A percentile compares a stretch with the other conserved stretches of the same genome.
Conservation (phyloP, 2,888 invertebrate species). For the Dicyrtomina minuta region DNA sequence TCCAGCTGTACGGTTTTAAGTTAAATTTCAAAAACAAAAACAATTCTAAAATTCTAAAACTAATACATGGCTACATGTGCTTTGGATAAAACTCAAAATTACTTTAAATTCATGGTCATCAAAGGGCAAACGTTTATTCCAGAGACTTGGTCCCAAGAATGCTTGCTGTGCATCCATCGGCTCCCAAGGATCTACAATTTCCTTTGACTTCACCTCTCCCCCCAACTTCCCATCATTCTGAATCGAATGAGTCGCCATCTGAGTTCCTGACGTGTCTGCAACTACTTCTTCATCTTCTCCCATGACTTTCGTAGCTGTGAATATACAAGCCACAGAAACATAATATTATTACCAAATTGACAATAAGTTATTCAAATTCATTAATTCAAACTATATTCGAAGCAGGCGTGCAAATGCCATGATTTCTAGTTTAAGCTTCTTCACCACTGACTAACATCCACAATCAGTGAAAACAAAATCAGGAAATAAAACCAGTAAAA, state of each 20-base stretch:
- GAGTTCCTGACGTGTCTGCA: not conserved
- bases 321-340: not conserved
- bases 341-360: not conserved
- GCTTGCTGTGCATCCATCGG: slow-evolving; percentile 90
- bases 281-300: not conserved
- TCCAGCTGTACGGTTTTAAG: slow-evolving; percentile 62
- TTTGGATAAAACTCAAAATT: not conserved
- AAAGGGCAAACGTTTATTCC: slow-evolving; percentile 91
- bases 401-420: too few relatives aligned
- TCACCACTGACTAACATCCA: too few relatives aligned
- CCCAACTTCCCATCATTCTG: not conserved
- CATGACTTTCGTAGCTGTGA: not conserved
- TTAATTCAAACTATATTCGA: not conserved
- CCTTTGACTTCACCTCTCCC: slow-evolving; percentile 45
- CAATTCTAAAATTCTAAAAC: not conserved
- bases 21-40: too few relatives aligned
- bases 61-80: not conserved
- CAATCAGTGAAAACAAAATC: too few relatives aligned
- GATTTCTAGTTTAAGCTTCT: too few relatives aligned
- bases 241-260: not conserved
- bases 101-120: slow-evolving; percentile 91
- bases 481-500: too few relatives aligned
- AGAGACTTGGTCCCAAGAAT: slow-evolving; percentile 91
- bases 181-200: slow-evolving; percentile 50
- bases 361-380: not conserved